Base-by-base conservation (phyloP, 1,140 invertebrate genomes). In the Amyelois transitella region DNA sequence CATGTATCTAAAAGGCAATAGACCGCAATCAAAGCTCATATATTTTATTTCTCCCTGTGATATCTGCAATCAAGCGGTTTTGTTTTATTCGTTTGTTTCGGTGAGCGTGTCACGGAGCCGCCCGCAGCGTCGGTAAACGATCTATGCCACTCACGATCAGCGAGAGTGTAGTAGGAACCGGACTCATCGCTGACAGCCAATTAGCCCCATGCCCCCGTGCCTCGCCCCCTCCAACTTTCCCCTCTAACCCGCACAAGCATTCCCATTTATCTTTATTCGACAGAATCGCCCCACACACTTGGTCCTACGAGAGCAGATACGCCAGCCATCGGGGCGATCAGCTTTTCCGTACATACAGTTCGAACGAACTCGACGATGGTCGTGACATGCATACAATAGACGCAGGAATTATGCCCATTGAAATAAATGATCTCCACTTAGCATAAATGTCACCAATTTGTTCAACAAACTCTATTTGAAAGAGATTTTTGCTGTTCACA, bases 211-310 rank as follows among this genome's bases (percentile, higher is more conserved):
- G 66, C 67, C 75, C 68, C 67, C 61, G 54, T 58, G 53, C 58
- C 54, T 53, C 20, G 54, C 64, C 69, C 69, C 66, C 43, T 60
- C 64, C 53, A 61, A 51, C 53, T 52, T 55, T 53, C 69, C 64
- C 68, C 60, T 64, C 68, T 62, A 71, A 72, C 66, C 69, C 71
- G 60, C 70, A 70, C 70, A 75, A 68, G 68, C 63, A 61, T 57
- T 66, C 65, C 73, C 79, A 81, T 84, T 74, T 80, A 84, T 87
- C 81, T 84, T 86, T 84, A 86, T 87, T 86, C 75, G 76, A 87
- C 71, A 75, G 69, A 67, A 78, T 77, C 66, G 64, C 59, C 63
- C 64, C 69, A 65, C 66, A 70, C 69, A 64, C 69, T 59, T 68
- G 69, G 72, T 70, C 62, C 69, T n/a, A 66, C 66, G 76, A 72